These are phyloP conservation scores for Nineta flava DNA, from an alignment of 2,888 invertebrate genomes.

Conservation along the genomic window DNA sequence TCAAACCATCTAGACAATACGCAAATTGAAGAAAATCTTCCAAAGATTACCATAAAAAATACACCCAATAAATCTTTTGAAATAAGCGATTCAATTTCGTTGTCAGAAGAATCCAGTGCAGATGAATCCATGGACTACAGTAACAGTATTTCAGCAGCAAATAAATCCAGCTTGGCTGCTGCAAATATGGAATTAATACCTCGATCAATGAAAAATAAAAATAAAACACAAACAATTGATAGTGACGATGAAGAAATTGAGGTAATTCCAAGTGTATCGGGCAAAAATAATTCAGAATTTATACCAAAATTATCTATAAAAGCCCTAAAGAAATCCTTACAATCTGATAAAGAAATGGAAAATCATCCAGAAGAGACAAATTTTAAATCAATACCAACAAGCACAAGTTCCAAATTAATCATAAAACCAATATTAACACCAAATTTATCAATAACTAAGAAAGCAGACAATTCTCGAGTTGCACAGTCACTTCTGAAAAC, in stretches of 20 bases:
- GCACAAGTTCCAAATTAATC: neutral
- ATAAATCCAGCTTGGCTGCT: conserved; percentile 9
- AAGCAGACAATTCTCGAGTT: no score
- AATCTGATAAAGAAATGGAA: conserved; percentile 13
- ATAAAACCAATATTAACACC: conserved; percentile 6
- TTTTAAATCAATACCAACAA: conserved; percentile 7
- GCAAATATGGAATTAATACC: conserved; percentile 21
- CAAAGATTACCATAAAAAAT: no score
- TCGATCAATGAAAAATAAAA: conserved; percentile 16
- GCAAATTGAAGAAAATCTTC: no score
- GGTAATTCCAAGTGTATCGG: conserved; percentile 32
- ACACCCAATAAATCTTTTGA: no score
- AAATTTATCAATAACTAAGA: conserved; percentile 11
- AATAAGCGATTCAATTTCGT: no score
- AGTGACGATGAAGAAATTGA: neutral
- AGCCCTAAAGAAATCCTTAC: conserved; percentile 14
- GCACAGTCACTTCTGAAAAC: conserved; percentile 30
- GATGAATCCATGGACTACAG: conserved; percentile 37
- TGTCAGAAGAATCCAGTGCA: conserved; percentile 16
- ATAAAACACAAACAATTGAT: neutral
- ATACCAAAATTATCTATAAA: conserved; percentile 30
- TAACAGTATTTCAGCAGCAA: conserved; percentile 27
- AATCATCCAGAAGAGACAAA: conserved; percentile 14
- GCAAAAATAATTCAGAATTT: conserved; percentile 18
- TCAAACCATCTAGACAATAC: no score